Base-by-base conservation (phyloP, 1,140 invertebrate genomes). In the Halesus radiatus region DNA sequence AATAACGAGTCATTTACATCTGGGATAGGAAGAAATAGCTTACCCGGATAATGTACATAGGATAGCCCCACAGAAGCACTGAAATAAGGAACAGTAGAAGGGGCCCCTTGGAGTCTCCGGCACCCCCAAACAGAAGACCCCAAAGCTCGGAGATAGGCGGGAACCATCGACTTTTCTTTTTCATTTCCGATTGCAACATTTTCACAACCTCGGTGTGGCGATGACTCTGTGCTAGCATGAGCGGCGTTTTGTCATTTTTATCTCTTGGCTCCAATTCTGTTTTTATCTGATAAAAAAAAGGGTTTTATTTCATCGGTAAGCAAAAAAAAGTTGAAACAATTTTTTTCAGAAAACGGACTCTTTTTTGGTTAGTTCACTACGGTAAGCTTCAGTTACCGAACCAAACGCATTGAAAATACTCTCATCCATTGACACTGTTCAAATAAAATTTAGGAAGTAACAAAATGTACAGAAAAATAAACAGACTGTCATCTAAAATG, bases 201-300 rank as follows among this genome's bases (percentile, higher is more conserved):
- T 94, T 92, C 1, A 97, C 94, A 45, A 98, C 94, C 82, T 96
- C 95, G 20, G 92, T 92, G 86, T 98, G 96, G 23, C 96, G 92
- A 85, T 97, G 95, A 72, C 95, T 96, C 85, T 94, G 94, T 0
- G 97, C 96, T 60, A 98, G 87, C 90, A 96, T 95, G 15, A 97
- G 86, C 0, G 96, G 96, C 0, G 96, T 98, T 88, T 97, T 97
- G 1, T 95, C 95, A 88, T 98, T 98, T 86, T 97, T 97, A 85
- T 98, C 97, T 3, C 93, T 90, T 0, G 96, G 93, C 84, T 96
- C 94, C 64, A 98, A 87, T 84, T 97, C 96, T 16, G 96, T 94
- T 85, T 95, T 95, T 84, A 95, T 96, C 92, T 95, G 37, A 66
- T 13, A 45, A 15, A 45, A 23, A 76, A 56, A 20, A 7, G 13